Evolutionary conservation across 2,113 vertebrate species (phyloP).

Genomic region (Noctilio leporinus): DNA sequence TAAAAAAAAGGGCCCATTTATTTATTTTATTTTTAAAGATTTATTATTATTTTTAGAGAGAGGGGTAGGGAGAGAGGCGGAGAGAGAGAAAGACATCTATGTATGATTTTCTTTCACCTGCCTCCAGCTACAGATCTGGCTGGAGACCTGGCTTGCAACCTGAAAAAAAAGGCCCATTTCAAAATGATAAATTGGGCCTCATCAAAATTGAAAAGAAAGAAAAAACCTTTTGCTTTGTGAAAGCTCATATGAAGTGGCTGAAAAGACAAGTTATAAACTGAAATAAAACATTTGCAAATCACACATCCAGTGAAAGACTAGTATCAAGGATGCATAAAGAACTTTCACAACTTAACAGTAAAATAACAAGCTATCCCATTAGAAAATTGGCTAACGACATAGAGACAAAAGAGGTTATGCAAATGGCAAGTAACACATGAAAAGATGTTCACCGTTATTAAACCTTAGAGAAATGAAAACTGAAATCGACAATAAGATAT

Average conservation of each 20-base stretch:
- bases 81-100: too few relatives aligned
- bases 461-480: neutral
- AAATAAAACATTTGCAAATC: neutral
- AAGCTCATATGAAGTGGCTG: neutral
- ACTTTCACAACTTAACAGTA: neutral
- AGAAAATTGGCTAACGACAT: neutral
- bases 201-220: neutral
- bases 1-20: too few relatives aligned
- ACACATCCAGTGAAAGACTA: neutral
- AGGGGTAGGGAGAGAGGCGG: too few relatives aligned
- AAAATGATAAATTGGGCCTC: neutral
- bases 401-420: neutral
- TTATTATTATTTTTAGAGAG: too few relatives aligned
- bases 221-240: neutral
- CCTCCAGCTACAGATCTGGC: too few relatives aligned
- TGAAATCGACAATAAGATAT: neutral
- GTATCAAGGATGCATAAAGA: neutral
- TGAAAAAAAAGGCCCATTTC: neutral
- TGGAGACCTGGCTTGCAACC: too few relatives aligned
- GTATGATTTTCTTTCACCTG: too few relatives aligned
- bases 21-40: too few relatives aligned
- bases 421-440: neutral
- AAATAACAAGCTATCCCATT: neutral
- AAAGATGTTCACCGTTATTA: neutral
- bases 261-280: neutral